These are phyloP conservation scores for Morelia viridis DNA, from an alignment of 2,797 vertebrate species.

Conservation along the genomic window DNA sequence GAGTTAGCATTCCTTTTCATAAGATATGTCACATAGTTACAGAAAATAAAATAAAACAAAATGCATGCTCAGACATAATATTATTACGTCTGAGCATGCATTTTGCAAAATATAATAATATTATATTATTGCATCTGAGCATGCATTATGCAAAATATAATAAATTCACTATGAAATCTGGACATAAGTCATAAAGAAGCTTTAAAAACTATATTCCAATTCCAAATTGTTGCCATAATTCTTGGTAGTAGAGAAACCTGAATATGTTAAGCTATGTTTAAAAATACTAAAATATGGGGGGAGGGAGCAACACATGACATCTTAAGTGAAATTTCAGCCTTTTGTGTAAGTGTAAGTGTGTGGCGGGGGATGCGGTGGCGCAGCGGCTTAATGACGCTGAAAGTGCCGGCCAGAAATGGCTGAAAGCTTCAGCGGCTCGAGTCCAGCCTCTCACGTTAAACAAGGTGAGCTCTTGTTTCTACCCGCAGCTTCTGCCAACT, in stretches of 20 bases:
- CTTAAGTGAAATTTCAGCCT: slow-evolving; percentile 7
- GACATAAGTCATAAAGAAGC: slow-evolving; percentile 16
- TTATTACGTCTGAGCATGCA: neutral
- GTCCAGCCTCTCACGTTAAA: no score
- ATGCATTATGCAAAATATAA: neutral
- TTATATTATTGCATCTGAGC: no score
- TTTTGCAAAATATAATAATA: no score
- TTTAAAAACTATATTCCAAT: slow-evolving; percentile 13
- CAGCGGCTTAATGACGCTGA: no score
- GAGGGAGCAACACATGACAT: slow-evolving; percentile 3
- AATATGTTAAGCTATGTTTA: slow-evolving; percentile 17
- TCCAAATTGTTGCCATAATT: slow-evolving; percentile 9
- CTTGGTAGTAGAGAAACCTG: slow-evolving; percentile 28
- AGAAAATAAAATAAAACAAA: slow-evolving; percentile 10
- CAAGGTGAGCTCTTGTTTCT: no score
- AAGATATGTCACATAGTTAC: neutral
- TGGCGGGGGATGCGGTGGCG: no score
- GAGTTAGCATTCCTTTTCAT: neutral
- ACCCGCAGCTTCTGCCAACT: no score
- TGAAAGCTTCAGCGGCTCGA: no score
- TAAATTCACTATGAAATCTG: neutral
- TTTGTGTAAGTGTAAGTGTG: neutral
- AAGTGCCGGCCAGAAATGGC: no score
- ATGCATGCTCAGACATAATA: slow-evolving; percentile 1
- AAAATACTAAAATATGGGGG: slow-evolving; percentile 26